Percentiles rank a stretch among this genome's conserved stretches.
These are phyloP conservation scores for Botia almorhae DNA, from an alignment of 2,797 vertebrate genomes.

Conservation along the genomic window DNA sequence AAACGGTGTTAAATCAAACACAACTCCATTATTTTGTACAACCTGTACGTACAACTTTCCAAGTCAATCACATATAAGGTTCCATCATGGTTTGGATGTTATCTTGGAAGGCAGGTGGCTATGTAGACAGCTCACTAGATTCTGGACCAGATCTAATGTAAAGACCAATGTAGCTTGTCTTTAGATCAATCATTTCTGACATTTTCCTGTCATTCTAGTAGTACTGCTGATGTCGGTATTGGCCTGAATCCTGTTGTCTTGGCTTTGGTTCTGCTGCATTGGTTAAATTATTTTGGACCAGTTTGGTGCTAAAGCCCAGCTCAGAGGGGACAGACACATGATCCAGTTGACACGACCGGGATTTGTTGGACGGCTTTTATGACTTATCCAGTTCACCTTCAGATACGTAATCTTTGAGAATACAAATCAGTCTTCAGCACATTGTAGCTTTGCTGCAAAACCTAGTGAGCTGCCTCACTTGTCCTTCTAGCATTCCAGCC, in stretches of 20 bases:
- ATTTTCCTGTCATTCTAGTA: not conserved
- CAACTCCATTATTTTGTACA: too few relatives aligned
- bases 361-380: not conserved
- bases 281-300: not conserved
- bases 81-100: not conserved
- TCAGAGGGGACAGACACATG: not conserved
- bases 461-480: too few relatives aligned
- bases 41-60: too few relatives aligned
- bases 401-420: too few relatives aligned
- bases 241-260: not conserved
- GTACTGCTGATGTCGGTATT: not conserved
- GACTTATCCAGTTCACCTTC: not conserved
- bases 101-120: not conserved
- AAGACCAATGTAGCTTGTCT: not conserved
- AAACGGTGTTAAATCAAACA: too few relatives aligned
- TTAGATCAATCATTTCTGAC: not conserved
- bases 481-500: too few relatives aligned
- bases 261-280: slow-evolving; percentile 4
- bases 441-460: too few relatives aligned
- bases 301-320: slow-evolving; percentile 13
- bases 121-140: not conserved
- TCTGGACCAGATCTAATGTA: too few relatives aligned
- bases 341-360: not conserved
- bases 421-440: too few relatives aligned
- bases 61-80: not conserved